Percentiles rank a stretch among this genome's conserved stretches.
phyloP scores from a whole-genome alignment of 2,113 vertebrate species.

The Larimichthys polyactis region DNA sequence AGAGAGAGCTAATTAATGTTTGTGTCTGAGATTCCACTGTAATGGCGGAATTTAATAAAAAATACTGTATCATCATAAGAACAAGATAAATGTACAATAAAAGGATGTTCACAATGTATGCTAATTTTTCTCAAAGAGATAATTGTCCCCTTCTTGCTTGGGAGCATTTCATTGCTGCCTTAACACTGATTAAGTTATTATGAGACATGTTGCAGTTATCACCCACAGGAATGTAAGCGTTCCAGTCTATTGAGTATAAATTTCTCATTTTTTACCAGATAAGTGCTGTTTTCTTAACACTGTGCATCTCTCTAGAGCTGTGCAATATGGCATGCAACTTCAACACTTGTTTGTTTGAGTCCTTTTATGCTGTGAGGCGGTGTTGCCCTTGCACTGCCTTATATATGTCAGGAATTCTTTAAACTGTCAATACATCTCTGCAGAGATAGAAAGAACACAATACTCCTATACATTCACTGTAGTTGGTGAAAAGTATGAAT shows the following conservation, averaged over 20 bases:
- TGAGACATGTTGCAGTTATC: neutral
- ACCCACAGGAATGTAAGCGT: neutral
- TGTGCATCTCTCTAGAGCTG: neutral
- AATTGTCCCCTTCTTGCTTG: neutral
- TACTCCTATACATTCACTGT: neutral
- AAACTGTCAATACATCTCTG: constrained; percentile 2
- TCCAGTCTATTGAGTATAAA: neutral
- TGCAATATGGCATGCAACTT: neutral
- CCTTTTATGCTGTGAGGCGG: neutral
- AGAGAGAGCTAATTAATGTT: constrained; percentile 27
- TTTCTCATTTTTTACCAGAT: neutral
- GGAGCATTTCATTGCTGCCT: neutral
- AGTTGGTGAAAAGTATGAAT: neutral
- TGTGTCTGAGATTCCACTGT: neutral
- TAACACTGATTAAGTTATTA: constrained; percentile 21
- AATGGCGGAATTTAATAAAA: constrained; percentile 6
- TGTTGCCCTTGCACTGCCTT: neutral
- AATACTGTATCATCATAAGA: neutral
- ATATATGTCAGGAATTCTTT: neutral
- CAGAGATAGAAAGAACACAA: neutral
- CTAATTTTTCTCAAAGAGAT: constrained; percentile 21
- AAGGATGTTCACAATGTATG: neutral
- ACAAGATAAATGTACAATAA: constrained; percentile 8
- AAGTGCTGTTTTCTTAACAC: neutral
- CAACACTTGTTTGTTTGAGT: neutral